These are phyloP conservation scores for Podargus strigoides DNA, from an alignment of 2,797 vertebrate genomes.

Conservation along the genomic window DNA sequence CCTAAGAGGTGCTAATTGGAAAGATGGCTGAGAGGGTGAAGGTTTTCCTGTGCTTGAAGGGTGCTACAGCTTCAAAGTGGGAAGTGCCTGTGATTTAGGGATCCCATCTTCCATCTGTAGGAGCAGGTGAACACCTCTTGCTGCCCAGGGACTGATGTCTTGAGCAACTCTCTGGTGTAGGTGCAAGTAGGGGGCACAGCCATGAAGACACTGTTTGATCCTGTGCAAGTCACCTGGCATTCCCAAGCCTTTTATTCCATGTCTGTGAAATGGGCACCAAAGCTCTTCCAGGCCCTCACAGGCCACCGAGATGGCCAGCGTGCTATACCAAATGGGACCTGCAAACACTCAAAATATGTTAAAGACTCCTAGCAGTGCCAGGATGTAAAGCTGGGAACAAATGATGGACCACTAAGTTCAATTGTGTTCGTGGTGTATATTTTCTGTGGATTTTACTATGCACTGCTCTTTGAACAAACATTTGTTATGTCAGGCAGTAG, in stretches of 20 bases:
- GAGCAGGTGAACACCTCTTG: accelerated
- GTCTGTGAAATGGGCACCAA: background rate
- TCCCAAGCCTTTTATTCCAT: background rate
- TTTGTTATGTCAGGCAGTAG: background rate
- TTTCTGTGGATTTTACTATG: background rate
- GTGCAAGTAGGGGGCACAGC: accelerated
- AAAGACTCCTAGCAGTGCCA: accelerated
- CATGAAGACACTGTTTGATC: background rate
- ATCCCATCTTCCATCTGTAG: background rate
- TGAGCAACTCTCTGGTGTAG: accelerated
- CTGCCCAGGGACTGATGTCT: accelerated
- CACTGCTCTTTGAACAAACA: background rate
- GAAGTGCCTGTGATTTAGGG: background rate
- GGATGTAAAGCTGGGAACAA: background rate
- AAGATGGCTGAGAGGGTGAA: background rate
- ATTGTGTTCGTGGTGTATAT: accelerated
- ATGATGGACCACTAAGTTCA: background rate
- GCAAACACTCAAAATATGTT: background rate
- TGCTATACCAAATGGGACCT: background rate
- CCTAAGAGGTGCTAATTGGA: background rate
- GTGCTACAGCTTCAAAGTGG: background rate
- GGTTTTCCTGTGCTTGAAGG: background rate
- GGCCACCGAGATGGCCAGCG: too few species aligned
- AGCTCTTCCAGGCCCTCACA: background rate
- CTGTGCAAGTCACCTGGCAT: background rate